These are phyloP conservation scores for Emydura subglobosa DNA, from an alignment of 2,113 vertebrate species.

Conservation along the genomic window DNA sequence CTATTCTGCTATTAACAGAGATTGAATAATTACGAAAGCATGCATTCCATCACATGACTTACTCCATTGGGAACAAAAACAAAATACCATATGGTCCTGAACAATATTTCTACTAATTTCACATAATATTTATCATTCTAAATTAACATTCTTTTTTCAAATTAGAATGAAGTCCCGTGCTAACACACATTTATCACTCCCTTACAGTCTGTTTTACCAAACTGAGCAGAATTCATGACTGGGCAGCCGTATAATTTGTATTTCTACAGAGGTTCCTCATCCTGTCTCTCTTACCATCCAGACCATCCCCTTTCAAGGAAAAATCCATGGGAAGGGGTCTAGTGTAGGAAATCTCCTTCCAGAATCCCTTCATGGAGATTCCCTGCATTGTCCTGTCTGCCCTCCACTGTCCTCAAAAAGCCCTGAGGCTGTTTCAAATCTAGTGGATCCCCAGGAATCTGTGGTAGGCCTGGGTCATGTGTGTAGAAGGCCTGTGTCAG, in stretches of 20 bases:
- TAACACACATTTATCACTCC: slow-evolving; percentile 58
- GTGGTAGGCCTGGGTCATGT: not conserved
- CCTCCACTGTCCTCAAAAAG: not conserved
- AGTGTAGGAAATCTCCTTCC: not conserved
- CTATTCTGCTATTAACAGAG: slow-evolving; percentile 35
- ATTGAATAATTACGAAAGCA: not conserved
- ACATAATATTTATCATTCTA: slow-evolving; percentile 47
- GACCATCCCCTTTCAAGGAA: not conserved
- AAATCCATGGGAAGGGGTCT: not conserved
- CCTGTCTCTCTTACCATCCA: slow-evolving; percentile 28
- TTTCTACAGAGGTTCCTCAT: slow-evolving; percentile 45
- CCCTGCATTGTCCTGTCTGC: not conserved
- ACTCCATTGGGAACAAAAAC: not conserved
- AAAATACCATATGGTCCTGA: not conserved
- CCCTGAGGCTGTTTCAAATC: not conserved
- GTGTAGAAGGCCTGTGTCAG: not conserved
- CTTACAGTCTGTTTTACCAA: slow-evolving; percentile 52
- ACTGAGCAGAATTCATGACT: slow-evolving; percentile 20
- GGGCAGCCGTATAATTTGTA: slow-evolving; percentile 48
- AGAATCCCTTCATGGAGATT: not conserved
- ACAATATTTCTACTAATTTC: slow-evolving; percentile 55
- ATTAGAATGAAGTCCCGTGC: not conserved
- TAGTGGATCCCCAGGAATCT: not conserved
- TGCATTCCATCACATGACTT: slow-evolving; percentile 24
- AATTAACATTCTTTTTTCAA: slow-evolving; percentile 56